Evolutionary conservation across 30 jellyfish, hydroid and myxozoan species (phyloP).

Genomic region (Mastigias papua): DNA sequence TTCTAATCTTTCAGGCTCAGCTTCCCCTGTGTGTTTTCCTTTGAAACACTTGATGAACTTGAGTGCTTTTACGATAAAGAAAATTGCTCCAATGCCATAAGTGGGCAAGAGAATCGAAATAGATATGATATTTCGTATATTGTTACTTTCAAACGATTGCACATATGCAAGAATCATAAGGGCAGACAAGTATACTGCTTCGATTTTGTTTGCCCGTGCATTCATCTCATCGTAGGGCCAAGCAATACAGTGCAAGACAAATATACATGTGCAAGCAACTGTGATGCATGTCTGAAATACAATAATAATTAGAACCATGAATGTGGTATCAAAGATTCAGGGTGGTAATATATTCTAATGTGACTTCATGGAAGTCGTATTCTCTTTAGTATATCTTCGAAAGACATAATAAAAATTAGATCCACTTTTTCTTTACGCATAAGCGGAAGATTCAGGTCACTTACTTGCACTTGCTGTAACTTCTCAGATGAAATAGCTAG

Average conservation of each 20-base stretch:
- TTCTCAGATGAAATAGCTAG: no score
- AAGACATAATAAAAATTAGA: no score
- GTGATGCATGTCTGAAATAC: constrained; percentile 18
- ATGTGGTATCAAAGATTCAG: no score
- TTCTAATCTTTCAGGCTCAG: neutral
- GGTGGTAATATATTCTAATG: no score
- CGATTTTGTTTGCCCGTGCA: constrained; percentile 54
- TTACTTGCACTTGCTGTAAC: no score
- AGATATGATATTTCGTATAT: constrained; percentile 26
- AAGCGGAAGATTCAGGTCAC: no score
- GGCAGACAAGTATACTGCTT: constrained; percentile 54
- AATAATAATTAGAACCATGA: no score
- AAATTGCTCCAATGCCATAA: constrained; percentile 6
- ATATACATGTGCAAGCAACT: constrained; percentile 40
- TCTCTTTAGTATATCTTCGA: no score
- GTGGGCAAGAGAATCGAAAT: constrained; percentile 27
- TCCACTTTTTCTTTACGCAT: no score
- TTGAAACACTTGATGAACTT: neutral
- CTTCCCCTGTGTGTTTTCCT: neutral
- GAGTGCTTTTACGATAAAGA: constrained; percentile 33
- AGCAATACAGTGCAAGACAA: constrained; percentile 45
- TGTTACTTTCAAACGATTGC: constrained; percentile 26
- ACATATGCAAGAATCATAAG: constrained; percentile 49
- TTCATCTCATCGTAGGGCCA: constrained; percentile 60
- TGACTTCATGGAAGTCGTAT: no score